Evolutionary conservation across 2,888 invertebrate genomes (phyloP).

Genomic region (Acronicta alni): DNA sequence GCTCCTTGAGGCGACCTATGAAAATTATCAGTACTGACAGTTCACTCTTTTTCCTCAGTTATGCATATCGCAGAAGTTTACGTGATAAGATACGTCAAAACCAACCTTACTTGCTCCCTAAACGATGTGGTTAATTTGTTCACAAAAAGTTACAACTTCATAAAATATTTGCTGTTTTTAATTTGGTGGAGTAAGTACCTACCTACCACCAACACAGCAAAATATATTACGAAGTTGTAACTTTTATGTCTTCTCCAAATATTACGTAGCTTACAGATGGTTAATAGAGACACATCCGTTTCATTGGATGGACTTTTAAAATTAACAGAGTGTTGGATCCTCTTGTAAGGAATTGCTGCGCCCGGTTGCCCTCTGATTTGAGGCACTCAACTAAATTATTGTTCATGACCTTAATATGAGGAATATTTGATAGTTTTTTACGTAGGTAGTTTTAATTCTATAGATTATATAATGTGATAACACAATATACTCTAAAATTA

Average conservation of each 20-base stretch:
- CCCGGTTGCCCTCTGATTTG: conserved; percentile 26
- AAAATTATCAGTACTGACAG: too few relatives aligned
- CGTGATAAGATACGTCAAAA: too few relatives aligned
- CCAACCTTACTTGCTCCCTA: neutral
- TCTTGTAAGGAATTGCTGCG: conserved; percentile 46
- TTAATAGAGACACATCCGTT: conserved; percentile 51
- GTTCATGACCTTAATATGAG: conserved; percentile 29
- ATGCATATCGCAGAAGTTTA: too few relatives aligned
- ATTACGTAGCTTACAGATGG: conserved; percentile 37
- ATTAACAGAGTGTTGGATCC: conserved; percentile 46
- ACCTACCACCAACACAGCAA: conserved; percentile 43
- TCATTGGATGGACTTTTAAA: conserved; percentile 54
- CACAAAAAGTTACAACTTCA: conserved; percentile 20
- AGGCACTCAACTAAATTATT: conserved; percentile 43
- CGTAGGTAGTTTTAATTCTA: too few relatives aligned
- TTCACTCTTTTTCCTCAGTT: too few relatives aligned
- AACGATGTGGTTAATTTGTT: conserved; percentile 14
- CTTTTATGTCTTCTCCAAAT: conserved; percentile 49
- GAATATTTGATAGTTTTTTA: conserved; percentile 15
- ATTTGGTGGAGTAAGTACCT: too few relatives aligned
- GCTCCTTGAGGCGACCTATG: too few relatives aligned
- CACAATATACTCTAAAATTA: too few relatives aligned
- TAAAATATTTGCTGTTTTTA: too few relatives aligned
- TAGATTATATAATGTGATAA: too few relatives aligned
- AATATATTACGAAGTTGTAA: conserved; percentile 46